phyloP scores from a whole-genome alignment of 2,888 invertebrate species.

The Morpho achilles region DNA sequence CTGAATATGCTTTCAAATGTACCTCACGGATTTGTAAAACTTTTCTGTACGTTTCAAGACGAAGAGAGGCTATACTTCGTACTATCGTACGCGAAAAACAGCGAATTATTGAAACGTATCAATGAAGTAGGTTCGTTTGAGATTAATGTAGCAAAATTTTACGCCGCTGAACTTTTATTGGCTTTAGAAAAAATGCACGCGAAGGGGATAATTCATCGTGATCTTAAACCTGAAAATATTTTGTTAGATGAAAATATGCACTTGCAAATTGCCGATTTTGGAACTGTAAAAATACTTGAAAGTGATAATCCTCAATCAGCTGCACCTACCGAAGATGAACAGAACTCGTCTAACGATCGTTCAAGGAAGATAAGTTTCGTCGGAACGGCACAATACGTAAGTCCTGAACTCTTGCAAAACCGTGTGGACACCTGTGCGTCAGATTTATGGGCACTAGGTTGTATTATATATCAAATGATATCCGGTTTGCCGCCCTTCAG shows the following conservation, averaged over 20 bases:
- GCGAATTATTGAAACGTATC: conserved; percentile 95
- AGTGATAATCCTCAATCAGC: conserved; percentile 51
- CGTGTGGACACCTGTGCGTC: conserved; percentile 87
- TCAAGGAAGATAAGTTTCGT: conserved; percentile 92
- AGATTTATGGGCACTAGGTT: conserved; percentile 98
- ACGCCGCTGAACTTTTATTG: conserved; percentile 94
- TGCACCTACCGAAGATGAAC: conserved; percentile 42
- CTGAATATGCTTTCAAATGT: conserved; percentile 90
- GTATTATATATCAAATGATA: conserved; percentile 98
- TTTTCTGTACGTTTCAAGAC: conserved; percentile 99
- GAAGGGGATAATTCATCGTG: conserved; percentile 94
- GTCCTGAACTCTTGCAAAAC: conserved; percentile 95
- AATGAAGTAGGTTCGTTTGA: conserved; percentile 94
- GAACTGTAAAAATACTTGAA: conserved; percentile 92
- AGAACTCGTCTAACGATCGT: conserved; percentile 55
- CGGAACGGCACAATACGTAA: conserved; percentile 99
- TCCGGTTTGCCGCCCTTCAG: conserved; percentile 95
- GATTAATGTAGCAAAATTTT: conserved; percentile 93
- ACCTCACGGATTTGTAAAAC: conserved; percentile 93
- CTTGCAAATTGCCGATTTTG: conserved; percentile 97
- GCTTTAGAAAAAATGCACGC: conserved; percentile 95
- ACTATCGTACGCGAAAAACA: conserved; percentile 95
- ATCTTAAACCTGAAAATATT: conserved; percentile 99
- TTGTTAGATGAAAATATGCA: conserved; percentile 97
- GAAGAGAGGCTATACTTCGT: conserved; percentile 95